Conservation (phyloP, 1,140 invertebrate genomes). For the Centruroides sculpturatus region DNA sequence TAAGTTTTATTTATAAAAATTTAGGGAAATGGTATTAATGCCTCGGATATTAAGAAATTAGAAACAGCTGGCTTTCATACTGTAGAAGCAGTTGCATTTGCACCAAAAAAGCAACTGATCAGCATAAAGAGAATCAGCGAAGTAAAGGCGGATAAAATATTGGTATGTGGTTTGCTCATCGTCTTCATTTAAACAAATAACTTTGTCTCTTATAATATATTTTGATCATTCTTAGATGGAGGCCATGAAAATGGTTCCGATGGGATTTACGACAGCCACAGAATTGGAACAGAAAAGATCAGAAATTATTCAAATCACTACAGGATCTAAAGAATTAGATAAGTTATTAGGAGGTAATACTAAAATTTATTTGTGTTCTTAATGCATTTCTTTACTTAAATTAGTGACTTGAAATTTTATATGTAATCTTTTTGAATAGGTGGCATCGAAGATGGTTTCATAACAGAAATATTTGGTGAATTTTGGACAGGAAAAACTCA, state of each 20-base stretch:
- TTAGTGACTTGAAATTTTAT: neutral
- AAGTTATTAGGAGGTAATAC: conserved; percentile 50
- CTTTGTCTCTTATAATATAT: neutral
- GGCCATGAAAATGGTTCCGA: conserved; percentile 82
- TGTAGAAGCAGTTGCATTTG: conserved; percentile 87
- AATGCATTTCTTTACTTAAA: too few species aligned
- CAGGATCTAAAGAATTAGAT: conserved; percentile 77
- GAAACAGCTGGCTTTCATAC: conserved; percentile 87
- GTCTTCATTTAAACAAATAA: neutral
- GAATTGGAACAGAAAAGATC: conserved; percentile 87
- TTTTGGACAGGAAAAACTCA: conserved; percentile 98
- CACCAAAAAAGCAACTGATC: conserved; percentile 78
- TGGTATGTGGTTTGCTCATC: conserved; percentile 34
- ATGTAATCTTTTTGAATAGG: conserved; percentile 42
- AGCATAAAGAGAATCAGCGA: conserved; percentile 94
- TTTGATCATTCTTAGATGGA: conserved; percentile 40
- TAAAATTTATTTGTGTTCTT: neutral
- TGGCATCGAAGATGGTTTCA: conserved; percentile 95
- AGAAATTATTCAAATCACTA: conserved; percentile 60
- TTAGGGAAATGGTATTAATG: conserved; percentile 55
- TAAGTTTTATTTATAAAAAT: neutral
- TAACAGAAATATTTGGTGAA: conserved; percentile 99
- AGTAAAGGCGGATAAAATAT: conserved; percentile 90
- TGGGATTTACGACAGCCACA: conserved; percentile 95
- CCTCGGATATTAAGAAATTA: conserved; percentile 83